A percentile compares a stretch with the other conserved stretches of the same genome.
These are phyloP conservation scores for Chlorospingus semifuscus DNA, from an alignment of 2,797 vertebrate species.

Conservation along the genomic window DNA sequence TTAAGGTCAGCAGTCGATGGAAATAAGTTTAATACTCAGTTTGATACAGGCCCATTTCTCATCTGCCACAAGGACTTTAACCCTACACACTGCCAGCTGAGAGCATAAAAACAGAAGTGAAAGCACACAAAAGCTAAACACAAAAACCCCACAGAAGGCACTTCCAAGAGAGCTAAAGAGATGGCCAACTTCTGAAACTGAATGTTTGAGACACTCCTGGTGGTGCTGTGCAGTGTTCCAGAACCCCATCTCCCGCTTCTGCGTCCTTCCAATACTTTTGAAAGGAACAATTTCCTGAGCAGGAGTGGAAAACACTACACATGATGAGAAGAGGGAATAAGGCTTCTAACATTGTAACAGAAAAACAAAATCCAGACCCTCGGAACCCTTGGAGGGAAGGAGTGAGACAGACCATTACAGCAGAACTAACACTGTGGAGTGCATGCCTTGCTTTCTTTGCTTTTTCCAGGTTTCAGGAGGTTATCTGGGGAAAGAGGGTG, in stretches of 20 bases:
- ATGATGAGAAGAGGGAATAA: background rate
- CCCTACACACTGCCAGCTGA: background rate
- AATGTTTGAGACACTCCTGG: background rate
- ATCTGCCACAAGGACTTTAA: background rate
- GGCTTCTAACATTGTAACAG: rapidly evolving
- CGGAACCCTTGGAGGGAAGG: background rate
- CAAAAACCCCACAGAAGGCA: background rate
- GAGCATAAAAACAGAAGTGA: background rate
- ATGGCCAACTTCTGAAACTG: background rate
- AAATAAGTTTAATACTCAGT: background rate
- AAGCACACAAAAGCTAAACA: background rate
- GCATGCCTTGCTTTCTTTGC: background rate
- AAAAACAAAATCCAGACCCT: background rate
- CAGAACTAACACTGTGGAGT: rapidly evolving
- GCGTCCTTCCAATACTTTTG: background rate
- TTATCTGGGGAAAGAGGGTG: background rate
- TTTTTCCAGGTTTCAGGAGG: rapidly evolving
- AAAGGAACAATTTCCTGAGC: background rate
- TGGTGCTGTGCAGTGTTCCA: background rate
- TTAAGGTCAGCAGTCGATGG: background rate
- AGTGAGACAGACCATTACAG: background rate
- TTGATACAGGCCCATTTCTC: background rate
- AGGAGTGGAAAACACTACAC: background rate
- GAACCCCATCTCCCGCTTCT: background rate
- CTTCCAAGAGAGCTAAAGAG: background rate